phyloP scores from a whole-genome alignment of 1,140 invertebrate species.

The Ips nitidus region DNA sequence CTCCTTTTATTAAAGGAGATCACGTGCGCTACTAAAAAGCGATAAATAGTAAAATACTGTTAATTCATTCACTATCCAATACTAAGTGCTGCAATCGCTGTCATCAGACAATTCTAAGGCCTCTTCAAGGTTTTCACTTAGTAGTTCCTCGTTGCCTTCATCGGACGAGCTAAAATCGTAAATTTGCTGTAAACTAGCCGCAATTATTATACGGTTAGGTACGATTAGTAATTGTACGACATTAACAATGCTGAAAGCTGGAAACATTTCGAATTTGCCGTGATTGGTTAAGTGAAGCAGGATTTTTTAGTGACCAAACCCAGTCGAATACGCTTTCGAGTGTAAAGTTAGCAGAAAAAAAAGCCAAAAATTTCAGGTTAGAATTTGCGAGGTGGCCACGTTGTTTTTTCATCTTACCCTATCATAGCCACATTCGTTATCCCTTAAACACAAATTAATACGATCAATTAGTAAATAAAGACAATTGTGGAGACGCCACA shows the following conservation, averaged over 20 bases:
- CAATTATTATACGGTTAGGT: background rate
- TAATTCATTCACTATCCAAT: constrained; percentile 4
- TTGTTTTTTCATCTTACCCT: constrained; percentile 47
- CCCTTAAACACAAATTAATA: constrained; percentile 51
- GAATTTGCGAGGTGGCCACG: background rate
- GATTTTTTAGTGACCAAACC: background rate
- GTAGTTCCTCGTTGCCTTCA: constrained; percentile 62
- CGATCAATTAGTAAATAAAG: constrained; percentile 35
- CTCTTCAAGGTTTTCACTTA: constrained; percentile 65
- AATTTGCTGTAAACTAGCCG: background rate
- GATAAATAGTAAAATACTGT: constrained; percentile 15
- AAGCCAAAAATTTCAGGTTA: background rate
- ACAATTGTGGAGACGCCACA: constrained; percentile 1
- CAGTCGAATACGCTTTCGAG: background rate
- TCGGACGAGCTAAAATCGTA: constrained; percentile 61
- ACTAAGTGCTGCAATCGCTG: constrained; percentile 59
- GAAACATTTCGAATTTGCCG: background rate
- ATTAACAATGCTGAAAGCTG: constrained; percentile 1
- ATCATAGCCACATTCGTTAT: constrained; percentile 53
- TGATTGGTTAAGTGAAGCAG: background rate
- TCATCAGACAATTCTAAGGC: constrained; percentile 62
- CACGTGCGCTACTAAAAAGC: too few relatives aligned
- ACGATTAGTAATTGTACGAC: constrained; percentile 1
- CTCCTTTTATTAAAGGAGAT: too few relatives aligned
- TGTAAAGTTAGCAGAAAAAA: too few relatives aligned